Evolutionary conservation across 2,888 invertebrate genomes (phyloP).

Genomic region (Aspidiotus rigidus): DNA sequence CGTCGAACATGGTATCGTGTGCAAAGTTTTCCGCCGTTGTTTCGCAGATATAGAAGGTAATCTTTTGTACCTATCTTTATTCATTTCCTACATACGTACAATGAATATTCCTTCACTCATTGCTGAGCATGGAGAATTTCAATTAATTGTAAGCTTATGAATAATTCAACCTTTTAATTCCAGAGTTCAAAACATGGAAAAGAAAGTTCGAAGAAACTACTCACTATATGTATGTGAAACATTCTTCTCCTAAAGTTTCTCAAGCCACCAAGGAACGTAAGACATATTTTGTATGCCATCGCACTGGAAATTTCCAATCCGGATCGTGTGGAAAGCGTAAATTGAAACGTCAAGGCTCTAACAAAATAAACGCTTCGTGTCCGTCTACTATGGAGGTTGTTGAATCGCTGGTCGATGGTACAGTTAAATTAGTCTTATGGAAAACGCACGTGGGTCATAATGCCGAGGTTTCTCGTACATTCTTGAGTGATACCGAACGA

Average conservation of each 20-base stretch:
- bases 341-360: constrained; percentile 26
- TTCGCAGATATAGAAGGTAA: constrained; percentile 26
- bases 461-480: constrained; percentile 29
- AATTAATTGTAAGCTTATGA: no score
- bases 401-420: constrained; percentile 23
- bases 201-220: constrained; percentile 26
- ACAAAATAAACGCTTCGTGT: constrained; percentile 30
- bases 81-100: not conserved
- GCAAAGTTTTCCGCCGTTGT: constrained; percentile 17
- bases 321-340: constrained; percentile 29
- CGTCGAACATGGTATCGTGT: constrained; percentile 26
- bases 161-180: not conserved
- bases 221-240: constrained; percentile 28
- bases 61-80: not conserved
- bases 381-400: constrained; percentile 29
- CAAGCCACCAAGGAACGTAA: constrained; percentile 22
- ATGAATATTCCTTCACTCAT: not conserved
- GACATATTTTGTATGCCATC: constrained; percentile 28
- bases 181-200: constrained; percentile 29
- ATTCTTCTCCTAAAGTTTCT: constrained; percentile 26
- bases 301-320: constrained; percentile 27
- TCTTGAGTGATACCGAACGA: constrained; percentile 19
- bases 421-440: constrained; percentile 28
- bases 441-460: constrained; percentile 28
- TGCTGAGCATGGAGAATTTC: not conserved